phyloP scores from a whole-genome alignment of 2,797 vertebrate genomes.

The Anisognathus igniventris region DNA sequence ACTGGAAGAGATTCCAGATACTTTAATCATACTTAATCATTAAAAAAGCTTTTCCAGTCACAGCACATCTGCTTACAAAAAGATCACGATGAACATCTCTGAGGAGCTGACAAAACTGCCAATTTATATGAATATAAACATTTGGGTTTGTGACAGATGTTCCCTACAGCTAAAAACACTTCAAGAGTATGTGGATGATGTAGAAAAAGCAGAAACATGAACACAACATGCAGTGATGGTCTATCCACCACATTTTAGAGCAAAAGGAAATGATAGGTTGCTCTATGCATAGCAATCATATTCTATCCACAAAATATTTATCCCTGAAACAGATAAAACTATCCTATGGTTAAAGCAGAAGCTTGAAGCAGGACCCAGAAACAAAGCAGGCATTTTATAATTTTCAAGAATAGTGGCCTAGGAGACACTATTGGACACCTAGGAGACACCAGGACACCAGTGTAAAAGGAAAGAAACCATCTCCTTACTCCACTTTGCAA shows the following conservation, averaged over 20 bases:
- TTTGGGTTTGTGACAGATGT: conserved; percentile 40
- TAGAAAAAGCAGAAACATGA: neutral
- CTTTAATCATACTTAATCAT: conserved; percentile 16
- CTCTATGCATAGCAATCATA: conserved; percentile 18
- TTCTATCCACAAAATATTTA: conserved; percentile 6
- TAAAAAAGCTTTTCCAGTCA: conserved; percentile 42
- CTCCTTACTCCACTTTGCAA: neutral
- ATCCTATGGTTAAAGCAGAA: neutral
- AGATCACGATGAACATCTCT: neutral
- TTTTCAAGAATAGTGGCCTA: neutral
- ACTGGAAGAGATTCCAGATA: conserved; percentile 10
- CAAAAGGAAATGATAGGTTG: conserved; percentile 7
- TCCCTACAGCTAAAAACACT: conserved; percentile 41
- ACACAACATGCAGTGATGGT: neutral
- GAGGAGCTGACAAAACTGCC: conserved; percentile 25
- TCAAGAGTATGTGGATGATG: neutral
- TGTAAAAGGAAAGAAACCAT: neutral
- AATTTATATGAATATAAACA: conserved; percentile 23
- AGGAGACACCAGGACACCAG: neutral
- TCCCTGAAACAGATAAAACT: conserved; percentile 15
- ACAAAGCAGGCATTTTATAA: neutral
- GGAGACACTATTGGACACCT: no score
- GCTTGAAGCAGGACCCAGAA: neutral
- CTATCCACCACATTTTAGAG: neutral
- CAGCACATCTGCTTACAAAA: conserved; percentile 36